Base-by-base conservation (phyloP, 1,140 invertebrate genomes). In the Cydia fagiglandana region DNA sequence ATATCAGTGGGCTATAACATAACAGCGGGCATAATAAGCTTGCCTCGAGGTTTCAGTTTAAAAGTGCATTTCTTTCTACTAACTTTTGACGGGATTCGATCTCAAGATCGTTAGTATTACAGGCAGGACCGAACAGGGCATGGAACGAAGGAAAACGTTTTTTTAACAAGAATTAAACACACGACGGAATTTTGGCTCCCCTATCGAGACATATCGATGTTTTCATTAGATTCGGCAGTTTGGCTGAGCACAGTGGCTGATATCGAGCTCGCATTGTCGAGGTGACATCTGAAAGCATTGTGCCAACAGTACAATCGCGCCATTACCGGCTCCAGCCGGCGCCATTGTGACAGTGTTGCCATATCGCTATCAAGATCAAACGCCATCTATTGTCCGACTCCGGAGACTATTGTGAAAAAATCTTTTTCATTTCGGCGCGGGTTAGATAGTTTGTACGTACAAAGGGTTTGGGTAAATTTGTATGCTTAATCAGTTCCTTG, bases 341-440 rank as follows among this genome's bases (percentile, higher is more conserved):
- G 84, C 89, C 84, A 89, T 92, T 92, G 90, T 92, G 87, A 90
- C 90, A 90, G 89, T 91, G 90, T 91, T 92, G 90, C 91, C 90
- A 91, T 91, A 91, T 92, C 89, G 88, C 90, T 92, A 92, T 92
- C 90, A 87, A 84, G 87, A 92, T 92, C 90, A 90, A 91, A 87
- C 90, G 89, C 89, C 90, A 92, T 92, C 90, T 92, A 90, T 91
- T 91, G 90, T 92, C 85, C 89, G 83, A 77, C 79, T 73, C 68
- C 79, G 78, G 79, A 84, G 85, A 91, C 87, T 90, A 90, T 91
- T 90, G 86, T 88, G 83, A 82, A 85, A 83, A 84, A 85, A 86
- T 85, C 70, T 79, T 76, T 75, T 83, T 82, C 73, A 75, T 82
- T 81, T 81, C 78, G 77, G 79, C 47, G 76, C 74, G 74, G 76